Evolutionary conservation across 2,113 vertebrate genomes (phyloP).

Genomic region (Pituophis catenifer): DNA sequence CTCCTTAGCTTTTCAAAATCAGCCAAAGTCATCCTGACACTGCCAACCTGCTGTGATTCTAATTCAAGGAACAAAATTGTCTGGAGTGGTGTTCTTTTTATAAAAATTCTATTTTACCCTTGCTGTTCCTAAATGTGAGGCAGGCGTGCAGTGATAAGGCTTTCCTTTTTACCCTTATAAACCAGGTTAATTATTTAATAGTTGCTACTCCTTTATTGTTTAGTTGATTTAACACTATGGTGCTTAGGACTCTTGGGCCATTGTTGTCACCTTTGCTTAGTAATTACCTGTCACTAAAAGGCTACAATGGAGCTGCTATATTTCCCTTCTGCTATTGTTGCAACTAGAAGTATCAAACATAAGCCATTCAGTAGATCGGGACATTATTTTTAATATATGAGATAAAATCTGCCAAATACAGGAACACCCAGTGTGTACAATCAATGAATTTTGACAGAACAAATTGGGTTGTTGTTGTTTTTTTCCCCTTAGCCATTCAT

Average conservation of each 20-base stretch:
- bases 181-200: background rate
- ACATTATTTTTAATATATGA: slow-evolving; percentile 20
- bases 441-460: slow-evolving; percentile 51
- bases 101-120: background rate
- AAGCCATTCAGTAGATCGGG: slow-evolving; percentile 28
- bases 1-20: background rate
- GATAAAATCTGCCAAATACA: slow-evolving; percentile 33
- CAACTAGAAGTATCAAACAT: slow-evolving; percentile 33
- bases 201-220: background rate
- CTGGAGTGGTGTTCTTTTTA: background rate
- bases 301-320: background rate
- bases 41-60: background rate
- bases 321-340: slow-evolving; percentile 22
- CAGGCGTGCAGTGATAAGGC: background rate
- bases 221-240: background rate
- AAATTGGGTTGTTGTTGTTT: background rate
- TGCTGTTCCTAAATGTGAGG: background rate
- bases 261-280: slow-evolving; percentile 12
- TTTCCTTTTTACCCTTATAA: background rate
- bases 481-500: slow-evolving; percentile 30
- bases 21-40: background rate
- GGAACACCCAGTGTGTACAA: slow-evolving; percentile 13
- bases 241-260: background rate
- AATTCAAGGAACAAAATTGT: background rate
- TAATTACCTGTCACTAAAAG: slow-evolving; percentile 22